Percentiles rank a stretch among this genome's conserved stretches.
These are phyloP conservation scores for Lates calcarifer DNA, from an alignment of 2,113 vertebrate genomes.

Conservation along the genomic window DNA sequence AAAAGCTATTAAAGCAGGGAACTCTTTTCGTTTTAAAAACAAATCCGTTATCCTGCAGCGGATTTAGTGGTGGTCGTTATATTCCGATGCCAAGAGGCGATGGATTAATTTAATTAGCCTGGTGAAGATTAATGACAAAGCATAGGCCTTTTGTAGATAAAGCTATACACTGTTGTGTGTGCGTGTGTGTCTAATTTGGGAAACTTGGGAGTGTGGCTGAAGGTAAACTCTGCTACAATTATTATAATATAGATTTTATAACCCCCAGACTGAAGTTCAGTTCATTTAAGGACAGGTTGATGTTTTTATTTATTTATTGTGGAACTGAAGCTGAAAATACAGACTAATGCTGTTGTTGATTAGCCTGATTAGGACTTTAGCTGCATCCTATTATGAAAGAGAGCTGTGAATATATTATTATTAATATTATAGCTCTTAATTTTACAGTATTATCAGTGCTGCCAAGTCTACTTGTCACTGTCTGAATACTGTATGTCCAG, in stretches of 20 bases:
- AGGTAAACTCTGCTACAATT: slow-evolving; percentile 39
- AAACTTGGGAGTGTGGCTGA: slow-evolving; percentile 26
- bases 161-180: slow-evolving; percentile 35
- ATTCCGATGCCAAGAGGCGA: slow-evolving; percentile 73
- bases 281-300: not conserved
- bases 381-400: too few relatives aligned
- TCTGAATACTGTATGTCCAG: too few relatives aligned
- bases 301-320: not conserved
- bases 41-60: slow-evolving; percentile 65
- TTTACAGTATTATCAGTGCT: too few relatives aligned
- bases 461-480: too few relatives aligned
- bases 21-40: slow-evolving; percentile 57
- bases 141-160: slow-evolving; percentile 75
- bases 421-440: too few relatives aligned
- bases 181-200: slow-evolving; percentile 48
- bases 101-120: slow-evolving; percentile 84
- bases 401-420: too few relatives aligned
- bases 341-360: not conserved
- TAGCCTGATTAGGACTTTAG: too few relatives aligned
- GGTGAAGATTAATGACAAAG: slow-evolving; percentile 80
- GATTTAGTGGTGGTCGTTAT: slow-evolving; percentile 76
- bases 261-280: not conserved
- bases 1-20: slow-evolving; percentile 54
- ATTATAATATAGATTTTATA: slow-evolving; percentile 2
- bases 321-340: too few relatives aligned